Base-by-base conservation (phyloP, 2,113 vertebrate species). In the Phalacrocorax pelagicus region DNA sequence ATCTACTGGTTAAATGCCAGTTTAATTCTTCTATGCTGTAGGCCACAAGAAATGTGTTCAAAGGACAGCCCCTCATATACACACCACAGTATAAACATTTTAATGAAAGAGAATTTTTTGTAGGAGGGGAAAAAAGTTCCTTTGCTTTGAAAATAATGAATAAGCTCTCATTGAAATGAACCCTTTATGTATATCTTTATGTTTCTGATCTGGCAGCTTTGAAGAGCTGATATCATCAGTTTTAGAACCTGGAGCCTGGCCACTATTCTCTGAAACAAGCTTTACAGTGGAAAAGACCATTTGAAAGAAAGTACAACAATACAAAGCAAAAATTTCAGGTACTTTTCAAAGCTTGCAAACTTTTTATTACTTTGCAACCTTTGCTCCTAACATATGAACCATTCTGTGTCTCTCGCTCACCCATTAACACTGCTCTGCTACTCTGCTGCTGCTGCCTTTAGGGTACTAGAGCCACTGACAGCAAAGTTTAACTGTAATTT, bases 171-270 rank as follows among this genome's bases (percentile, higher is more conserved):
- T 32, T 93, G 93, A 97, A 96, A 95, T 92, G 74, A 96, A 75
- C 42, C 54, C 84, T 94, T 96, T 82, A 96, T 95, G 88, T 94
- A 71, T 74, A 97, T 96, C 95, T 96, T 95, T 94, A 83, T 90
- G 88, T 94, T 97, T 96, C 92, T 94, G 92, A 96, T 95, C 93
- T 96, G 81, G 93, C 85, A 95, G 93, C 96, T 97, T 96, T 97
- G 95, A 97, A 97, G 96, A 92, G 85, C 75, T 96, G 96, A 97
- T 97, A 97, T 90, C 80, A 96, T 96, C 96, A 92, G 88, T 73
- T 96, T 96, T 73, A 96, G 90, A 96, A 93, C 42, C 93, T 96
- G 96, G 96, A 97, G 51, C 90, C 96, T 88, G 58, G 92, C 94
- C 96, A 95, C 90, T 78, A 92, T 94, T 96, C 63, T 93, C 88